phyloP scores from a whole-genome alignment of 2,113 vertebrate species.

The Hyla sarda region DNA sequence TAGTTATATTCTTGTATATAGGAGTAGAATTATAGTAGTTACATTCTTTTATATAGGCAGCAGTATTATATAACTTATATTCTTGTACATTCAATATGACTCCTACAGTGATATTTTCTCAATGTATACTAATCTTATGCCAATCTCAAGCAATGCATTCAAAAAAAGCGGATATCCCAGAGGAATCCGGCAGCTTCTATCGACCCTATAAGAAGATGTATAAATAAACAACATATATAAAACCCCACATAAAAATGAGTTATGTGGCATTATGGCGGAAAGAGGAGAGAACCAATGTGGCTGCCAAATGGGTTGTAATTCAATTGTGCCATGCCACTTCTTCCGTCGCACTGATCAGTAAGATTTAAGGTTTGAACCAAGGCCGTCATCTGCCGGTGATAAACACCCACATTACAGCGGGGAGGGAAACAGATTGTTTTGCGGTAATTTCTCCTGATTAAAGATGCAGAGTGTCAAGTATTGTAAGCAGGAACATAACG shows the following conservation, averaged over 20 bases:
- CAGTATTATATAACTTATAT: neutral
- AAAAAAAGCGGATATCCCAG: neutral
- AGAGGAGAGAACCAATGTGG: neutral
- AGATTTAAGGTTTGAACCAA: constrained; percentile 30
- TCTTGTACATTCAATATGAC: no score
- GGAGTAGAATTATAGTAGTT: no score
- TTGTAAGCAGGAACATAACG: neutral
- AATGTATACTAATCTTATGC: no score
- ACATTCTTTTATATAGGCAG: no score
- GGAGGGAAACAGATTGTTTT: neutral
- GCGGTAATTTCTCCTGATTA: neutral
- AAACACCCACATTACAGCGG: neutral
- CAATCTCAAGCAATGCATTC: neutral
- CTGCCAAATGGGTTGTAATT: neutral
- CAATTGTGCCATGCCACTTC: neutral
- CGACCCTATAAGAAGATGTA: neutral
- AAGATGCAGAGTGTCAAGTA: neutral
- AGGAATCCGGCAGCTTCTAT: neutral
- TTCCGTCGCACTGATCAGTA: neutral
- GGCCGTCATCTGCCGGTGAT: neutral
- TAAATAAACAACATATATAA: constrained; percentile 3
- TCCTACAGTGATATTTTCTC: no score
- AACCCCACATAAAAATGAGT: neutral
- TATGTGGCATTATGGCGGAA: neutral
- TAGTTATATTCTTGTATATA: neutral